Evolutionary conservation across 2,797 vertebrate species (phyloP).

Genomic region (Sylvia borin): DNA sequence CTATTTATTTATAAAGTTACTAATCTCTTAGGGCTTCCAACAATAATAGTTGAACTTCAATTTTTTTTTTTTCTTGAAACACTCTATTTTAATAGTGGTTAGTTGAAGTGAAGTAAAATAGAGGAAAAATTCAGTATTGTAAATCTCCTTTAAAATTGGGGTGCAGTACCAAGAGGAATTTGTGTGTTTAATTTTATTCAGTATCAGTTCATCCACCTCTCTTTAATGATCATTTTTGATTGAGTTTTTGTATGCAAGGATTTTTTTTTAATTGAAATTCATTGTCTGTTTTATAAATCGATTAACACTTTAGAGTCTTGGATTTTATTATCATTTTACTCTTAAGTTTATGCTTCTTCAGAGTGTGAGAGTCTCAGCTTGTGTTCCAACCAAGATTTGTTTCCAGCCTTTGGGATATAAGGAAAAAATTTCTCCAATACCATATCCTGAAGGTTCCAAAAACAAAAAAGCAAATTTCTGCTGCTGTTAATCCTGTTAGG

Average conservation of each 20-base stretch:
- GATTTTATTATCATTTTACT: not conserved
- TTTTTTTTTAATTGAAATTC: not conserved
- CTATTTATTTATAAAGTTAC: conserved; percentile 48
- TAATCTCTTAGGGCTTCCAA: conserved; percentile 52
- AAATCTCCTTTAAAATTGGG: not conserved
- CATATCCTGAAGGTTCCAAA: not conserved
- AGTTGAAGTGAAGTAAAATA: not conserved
- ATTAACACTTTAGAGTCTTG: not conserved
- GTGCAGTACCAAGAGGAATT: not conserved
- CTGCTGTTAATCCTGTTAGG: not conserved
- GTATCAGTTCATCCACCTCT: not conserved
- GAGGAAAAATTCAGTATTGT: not conserved
- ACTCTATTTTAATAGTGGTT: not conserved
- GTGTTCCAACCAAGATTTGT: not conserved
- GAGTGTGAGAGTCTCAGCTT: not conserved
- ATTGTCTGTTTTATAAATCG: not conserved
- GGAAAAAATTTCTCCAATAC: not conserved
- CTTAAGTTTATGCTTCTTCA: not conserved
- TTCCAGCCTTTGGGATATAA: not conserved
- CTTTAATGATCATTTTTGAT: not conserved
- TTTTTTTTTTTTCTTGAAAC: conserved; percentile 1
- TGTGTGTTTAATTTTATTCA: not conserved
- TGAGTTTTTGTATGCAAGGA: not conserved
- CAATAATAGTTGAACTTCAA: conserved; percentile 26
- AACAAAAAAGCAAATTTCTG: not conserved